Percentiles rank a stretch among this genome's conserved stretches.
phyloP scores from a whole-genome alignment of 2,888 invertebrate genomes.

The Agrotis segetum region DNA sequence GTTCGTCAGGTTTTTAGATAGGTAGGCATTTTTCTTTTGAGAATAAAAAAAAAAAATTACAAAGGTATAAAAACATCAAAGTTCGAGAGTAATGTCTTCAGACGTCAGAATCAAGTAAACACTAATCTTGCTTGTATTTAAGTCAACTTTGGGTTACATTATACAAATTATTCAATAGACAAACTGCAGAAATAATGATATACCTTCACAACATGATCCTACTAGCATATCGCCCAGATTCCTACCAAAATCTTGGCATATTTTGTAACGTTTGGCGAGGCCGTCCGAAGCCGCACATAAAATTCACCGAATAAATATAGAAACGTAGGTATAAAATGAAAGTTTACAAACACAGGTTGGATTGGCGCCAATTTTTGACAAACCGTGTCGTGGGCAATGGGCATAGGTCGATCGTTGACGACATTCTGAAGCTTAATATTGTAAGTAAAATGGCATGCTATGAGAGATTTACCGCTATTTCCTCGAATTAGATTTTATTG shows the following conservation, averaged over 20 bases:
- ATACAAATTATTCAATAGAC: constrained; percentile 8
- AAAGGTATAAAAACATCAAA: too few relatives aligned
- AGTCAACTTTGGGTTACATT: too few relatives aligned
- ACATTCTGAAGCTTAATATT: constrained; percentile 38
- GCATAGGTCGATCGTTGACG: constrained; percentile 57
- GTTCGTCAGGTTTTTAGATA: too few relatives aligned
- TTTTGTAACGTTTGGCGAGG: constrained; percentile 55
- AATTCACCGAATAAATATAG: constrained; percentile 81
- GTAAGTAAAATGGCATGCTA: constrained; percentile 42
- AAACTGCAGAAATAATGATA: constrained; percentile 25
- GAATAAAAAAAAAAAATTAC: too few relatives aligned
- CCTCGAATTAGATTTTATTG: constrained; percentile 56
- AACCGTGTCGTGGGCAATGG: constrained; percentile 28
- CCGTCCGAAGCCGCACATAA: constrained; percentile 69
- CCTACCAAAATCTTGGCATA: constrained; percentile 31
- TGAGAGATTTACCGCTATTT: constrained; percentile 51
- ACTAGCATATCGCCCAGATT: constrained; percentile 19
- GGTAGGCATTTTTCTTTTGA: too few relatives aligned
- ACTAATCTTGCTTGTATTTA: too few relatives aligned
- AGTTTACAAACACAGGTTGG: constrained; percentile 85
- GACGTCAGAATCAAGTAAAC: too few relatives aligned
- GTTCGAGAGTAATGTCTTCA: too few relatives aligned
- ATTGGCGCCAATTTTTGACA: constrained; percentile 77
- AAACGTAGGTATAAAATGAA: constrained; percentile 70
- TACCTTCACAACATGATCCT: constrained; percentile 9